These are phyloP conservation scores for Diorhabda carinulata DNA, from an alignment of 1,140 invertebrate genomes.

Conservation along the genomic window DNA sequence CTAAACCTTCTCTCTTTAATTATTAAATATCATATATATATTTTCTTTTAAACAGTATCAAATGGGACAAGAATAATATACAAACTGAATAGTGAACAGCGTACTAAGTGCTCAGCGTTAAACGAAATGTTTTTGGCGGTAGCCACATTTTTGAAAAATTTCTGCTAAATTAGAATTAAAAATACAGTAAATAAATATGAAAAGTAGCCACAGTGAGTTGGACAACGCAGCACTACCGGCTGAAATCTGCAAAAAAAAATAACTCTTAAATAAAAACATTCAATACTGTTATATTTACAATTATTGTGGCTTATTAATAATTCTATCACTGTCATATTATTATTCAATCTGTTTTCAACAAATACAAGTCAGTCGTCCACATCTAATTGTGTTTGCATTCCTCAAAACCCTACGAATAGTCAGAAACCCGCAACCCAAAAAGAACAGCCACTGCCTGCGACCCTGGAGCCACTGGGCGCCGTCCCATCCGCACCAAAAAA, in stretches of 20 bases:
- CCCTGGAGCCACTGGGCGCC: too few relatives aligned
- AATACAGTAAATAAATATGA: constrained; percentile 3
- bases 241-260: constrained; percentile 16
- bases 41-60: constrained; percentile 15
- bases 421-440: too few relatives aligned
- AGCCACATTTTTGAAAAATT: constrained; percentile 1
- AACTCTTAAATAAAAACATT: neutral
- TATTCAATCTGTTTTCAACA: neutral
- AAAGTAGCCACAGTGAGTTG: constrained; percentile 16
- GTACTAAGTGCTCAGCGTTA: constrained; percentile 15
- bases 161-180: constrained; percentile 6
- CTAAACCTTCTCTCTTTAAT: constrained; percentile 5
- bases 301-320: neutral
- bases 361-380: neutral
- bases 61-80: constrained; percentile 11
- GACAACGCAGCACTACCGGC: constrained; percentile 20
- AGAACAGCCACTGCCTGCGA: too few relatives aligned
- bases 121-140: neutral
- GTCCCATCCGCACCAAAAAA: too few relatives aligned
- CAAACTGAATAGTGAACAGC: constrained; percentile 17
- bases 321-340: neutral
- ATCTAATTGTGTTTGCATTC: too few relatives aligned
- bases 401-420: too few relatives aligned
- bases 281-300: neutral
- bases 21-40: constrained; percentile 13